phyloP scores from a whole-genome alignment of 1,140 invertebrate species.

The Tetraneura akinire region DNA sequence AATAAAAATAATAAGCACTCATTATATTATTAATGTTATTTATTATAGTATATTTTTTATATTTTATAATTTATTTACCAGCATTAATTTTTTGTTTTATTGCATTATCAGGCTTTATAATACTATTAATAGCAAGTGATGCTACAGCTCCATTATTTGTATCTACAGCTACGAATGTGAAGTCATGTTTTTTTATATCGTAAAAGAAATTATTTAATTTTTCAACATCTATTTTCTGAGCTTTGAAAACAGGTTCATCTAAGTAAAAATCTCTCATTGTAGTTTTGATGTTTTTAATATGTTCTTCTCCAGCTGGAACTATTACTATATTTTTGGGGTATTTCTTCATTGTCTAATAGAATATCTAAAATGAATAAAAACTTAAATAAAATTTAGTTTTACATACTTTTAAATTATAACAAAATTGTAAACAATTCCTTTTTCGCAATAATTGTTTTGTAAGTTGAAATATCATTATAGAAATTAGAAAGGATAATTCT shows the following conservation, averaged over 20 bases:
- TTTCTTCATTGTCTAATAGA: not conserved
- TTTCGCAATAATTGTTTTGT: not conserved
- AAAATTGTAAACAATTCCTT: not conserved
- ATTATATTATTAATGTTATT: not conserved
- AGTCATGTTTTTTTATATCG: not conserved
- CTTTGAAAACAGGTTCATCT: conserved; percentile 35
- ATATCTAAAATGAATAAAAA: not conserved
- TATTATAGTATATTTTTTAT: not conserved
- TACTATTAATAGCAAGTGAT: conserved; percentile 16
- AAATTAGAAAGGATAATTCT: not conserved
- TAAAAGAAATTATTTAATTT: conserved; percentile 1
- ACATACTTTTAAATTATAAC: not conserved
- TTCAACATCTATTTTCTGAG: conserved; percentile 36
- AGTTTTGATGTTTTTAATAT: not conserved
- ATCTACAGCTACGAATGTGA: conserved; percentile 36
- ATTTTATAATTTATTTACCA: conserved; percentile 8
- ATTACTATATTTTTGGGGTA: conserved; percentile 20
- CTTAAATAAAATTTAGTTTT: not conserved
- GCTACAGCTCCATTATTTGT: conserved; percentile 4
- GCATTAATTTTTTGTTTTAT: not conserved
- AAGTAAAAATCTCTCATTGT: conserved; percentile 28
- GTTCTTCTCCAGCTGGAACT: not conserved
- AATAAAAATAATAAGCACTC: not conserved
- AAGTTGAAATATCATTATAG: conserved; percentile 22
- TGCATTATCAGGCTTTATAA: conserved; percentile 27